Evolutionary conservation across 2,888 invertebrate genomes (phyloP), one percentile per base, ranked within the genome.

Genomic region (Sceliomorpha sp.): DNA sequence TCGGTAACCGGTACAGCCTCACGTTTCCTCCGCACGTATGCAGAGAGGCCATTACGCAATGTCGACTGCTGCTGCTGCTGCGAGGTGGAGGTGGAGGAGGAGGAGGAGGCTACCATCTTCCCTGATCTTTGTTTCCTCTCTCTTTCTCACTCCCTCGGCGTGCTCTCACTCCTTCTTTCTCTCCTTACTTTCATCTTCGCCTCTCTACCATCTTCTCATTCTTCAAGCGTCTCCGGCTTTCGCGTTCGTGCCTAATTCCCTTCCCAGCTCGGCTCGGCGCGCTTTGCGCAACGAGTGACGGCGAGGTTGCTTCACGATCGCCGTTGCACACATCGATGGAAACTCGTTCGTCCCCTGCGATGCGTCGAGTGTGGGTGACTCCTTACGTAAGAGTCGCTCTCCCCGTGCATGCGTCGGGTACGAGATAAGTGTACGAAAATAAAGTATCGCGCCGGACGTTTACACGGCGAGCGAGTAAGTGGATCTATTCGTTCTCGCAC

Each of bases 11-110:
- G 47, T 53, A 48, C 36, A 48, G 40, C 67, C 55, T 59, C 59
- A 64, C 59, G 74, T 72, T 72, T 75, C 75, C 75, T 74, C 58
- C 60, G 63, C 48, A 70, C 70, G 69, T 70, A 67, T 73, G 71
- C 74, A 64, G 64, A 70, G 73, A 37, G 40, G 42, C 70, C 58
- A 73, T 80, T 80, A 77, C 76, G 79, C 76, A 80, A 81, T 70
- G 55, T 42, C 47, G 56, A 51, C 42, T 27, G 34, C 48, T n/a
- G n/a, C n/a, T n/a, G n/a, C n/a, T n/a, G n/a, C n/a, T n/a, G n/a
- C n/a, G n/a, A n/a, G n/a, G n/a, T n/a, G n/a, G n/a, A n/a, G n/a
- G n/a, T n/a, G n/a, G n/a, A n/a, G n/a, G n/a, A n/a, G n/a, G n/a
- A n/a, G n/a, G 17, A 37, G 34, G 48, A 44, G 12, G 6, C 56